Conservation (phyloP, 2,888 invertebrate genomes). For the Cyaniris semiargus region DNA sequence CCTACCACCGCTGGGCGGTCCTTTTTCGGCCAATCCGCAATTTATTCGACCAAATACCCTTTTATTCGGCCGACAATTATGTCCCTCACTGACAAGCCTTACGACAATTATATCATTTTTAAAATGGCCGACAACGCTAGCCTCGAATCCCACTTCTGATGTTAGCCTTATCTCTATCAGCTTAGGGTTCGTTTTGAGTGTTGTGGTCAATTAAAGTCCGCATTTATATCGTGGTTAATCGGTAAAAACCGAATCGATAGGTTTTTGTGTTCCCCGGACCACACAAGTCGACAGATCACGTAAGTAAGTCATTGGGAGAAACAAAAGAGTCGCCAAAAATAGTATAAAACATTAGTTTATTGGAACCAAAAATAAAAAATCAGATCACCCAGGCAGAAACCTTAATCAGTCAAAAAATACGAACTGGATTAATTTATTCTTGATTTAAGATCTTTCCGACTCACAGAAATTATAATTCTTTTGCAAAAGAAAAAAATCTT, state of each 20-base stretch:
- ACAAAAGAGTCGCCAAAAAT: constrained; percentile 18
- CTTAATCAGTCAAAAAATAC: not conserved
- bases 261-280: constrained; percentile 23
- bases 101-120: constrained; percentile 29
- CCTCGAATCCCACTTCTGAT: not conserved
- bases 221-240: not conserved
- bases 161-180: not conserved
- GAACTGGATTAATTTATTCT: not conserved
- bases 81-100: constrained; percentile 25
- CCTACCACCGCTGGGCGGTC: constrained; percentile 14
- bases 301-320: constrained; percentile 29
- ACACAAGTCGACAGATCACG: constrained; percentile 20
- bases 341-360: constrained; percentile 22
- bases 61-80: constrained; percentile 24
- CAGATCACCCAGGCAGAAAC: constrained; percentile 6
- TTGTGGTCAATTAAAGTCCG: not conserved
- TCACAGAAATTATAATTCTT: not conserved
- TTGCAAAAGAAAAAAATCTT: too few species aligned
- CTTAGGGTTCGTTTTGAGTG: not conserved
- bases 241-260: constrained; percentile 30
- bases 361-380: constrained; percentile 8
- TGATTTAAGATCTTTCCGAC: not conserved
- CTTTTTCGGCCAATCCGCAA: constrained; percentile 21
- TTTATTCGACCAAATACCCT: constrained; percentile 20
- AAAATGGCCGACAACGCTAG: not conserved